Evolutionary conservation across 92 coral and sea anemone species (phyloP), one percentile per base, ranked within the genome.

Genomic region (Epizoanthus illoricatus): DNA sequence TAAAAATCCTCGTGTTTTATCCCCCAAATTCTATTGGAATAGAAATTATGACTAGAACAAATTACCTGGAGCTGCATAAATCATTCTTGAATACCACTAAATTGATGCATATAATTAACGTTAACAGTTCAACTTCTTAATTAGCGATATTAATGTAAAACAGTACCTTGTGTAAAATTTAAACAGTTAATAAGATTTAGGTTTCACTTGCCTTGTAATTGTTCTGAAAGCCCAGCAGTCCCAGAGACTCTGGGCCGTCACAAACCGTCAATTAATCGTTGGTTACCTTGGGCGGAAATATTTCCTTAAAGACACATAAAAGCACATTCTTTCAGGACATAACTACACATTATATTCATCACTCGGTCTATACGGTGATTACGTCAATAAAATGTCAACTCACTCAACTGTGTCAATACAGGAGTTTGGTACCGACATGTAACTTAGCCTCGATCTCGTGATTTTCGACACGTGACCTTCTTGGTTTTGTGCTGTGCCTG

Each of bases 181-280:
- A 78, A 78, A 45, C 10, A 78, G 23, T 4, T 18, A 11, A 2
- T 15, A 40, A 45, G 49, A 45, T 28, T 41, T 43, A 10, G 12
- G 11, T 63, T 78, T 78, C 24, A 78, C 82, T 64, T 78, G 62
- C 82, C 82, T 78, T 62, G 24, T 39, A 15, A 5, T 11, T 11
- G 45, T 15, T 17, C 72, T 13, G 49, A 19, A 43, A 78, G 67
- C 60, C 41, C 33, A 43, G 49, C 10, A 78, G 17, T 28, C 60
- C 60, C 82, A 45, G 13, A 59, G 24, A 62, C 24, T 39, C 54
- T 45, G 54, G 59, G 71, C 59, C 54, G 28, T 78, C 82, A 64
- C 21, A 39, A 78, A 41, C 71, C 23, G 82, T 4, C 24, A 70
- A 21, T 19, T 43, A 43, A 42, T 15, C 36, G 57, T n/a, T 56